Conservation (phyloP, 2,113 vertebrate species). For the Lathamus discolor region DNA sequence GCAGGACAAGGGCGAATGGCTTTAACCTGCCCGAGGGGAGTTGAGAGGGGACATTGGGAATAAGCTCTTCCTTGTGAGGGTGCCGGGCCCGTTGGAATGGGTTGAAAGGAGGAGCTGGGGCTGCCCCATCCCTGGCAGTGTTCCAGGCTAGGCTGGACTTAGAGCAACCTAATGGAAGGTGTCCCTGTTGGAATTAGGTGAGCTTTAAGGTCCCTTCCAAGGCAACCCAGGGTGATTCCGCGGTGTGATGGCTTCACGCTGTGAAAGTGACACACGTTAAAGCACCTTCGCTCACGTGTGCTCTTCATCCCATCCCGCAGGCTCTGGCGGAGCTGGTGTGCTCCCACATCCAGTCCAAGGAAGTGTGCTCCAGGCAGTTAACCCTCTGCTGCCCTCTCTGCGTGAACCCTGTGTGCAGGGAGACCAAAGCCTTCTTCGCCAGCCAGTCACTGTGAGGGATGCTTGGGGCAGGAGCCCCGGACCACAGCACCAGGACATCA, state of each 20-base stretch:
- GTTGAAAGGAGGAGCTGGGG: neutral
- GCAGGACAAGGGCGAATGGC: neutral
- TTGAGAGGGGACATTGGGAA: neutral
- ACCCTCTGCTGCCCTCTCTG: constrained; percentile 92
- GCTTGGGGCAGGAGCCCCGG: accelerated
- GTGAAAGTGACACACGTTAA: accelerated
- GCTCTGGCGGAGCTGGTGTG: constrained; percentile 92
- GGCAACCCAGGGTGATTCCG: neutral
- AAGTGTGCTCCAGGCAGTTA: constrained; percentile 91
- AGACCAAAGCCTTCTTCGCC: constrained; percentile 90
- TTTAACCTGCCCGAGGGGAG: neutral
- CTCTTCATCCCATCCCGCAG: constrained; percentile 49
- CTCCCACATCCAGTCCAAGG: constrained; percentile 84
- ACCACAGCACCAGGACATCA: neutral
- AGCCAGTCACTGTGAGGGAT: constrained; percentile 77
- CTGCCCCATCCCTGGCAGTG: neutral
- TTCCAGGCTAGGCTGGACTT: neutral
- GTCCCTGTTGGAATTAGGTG: neutral
- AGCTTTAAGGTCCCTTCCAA: neutral
- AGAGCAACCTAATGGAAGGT: neutral
- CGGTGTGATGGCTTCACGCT: accelerated
- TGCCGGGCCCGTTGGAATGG: no score
- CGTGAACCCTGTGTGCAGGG: constrained; percentile 87
- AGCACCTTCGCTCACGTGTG: neutral
- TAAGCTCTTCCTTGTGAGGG: no score